These are phyloP conservation scores for Acanthurus leucopareius DNA, from an alignment of 2,797 vertebrate species.

Conservation along the genomic window DNA sequence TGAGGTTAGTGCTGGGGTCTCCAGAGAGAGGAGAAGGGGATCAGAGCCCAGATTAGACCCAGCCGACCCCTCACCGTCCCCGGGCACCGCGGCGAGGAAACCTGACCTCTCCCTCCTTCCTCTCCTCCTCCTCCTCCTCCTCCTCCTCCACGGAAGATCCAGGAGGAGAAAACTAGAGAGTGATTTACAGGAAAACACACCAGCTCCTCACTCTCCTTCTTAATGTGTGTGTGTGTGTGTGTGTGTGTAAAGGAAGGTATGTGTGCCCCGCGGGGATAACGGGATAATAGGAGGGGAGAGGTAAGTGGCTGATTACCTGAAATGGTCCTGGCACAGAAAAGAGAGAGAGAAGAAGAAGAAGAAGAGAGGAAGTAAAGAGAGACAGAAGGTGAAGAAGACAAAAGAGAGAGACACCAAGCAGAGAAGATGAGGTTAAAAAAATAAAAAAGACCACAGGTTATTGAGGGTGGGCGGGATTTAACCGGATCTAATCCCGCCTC, in stretches of 20 bases:
- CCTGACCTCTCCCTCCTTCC: constrained; percentile 40
- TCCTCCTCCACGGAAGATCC: constrained; percentile 15
- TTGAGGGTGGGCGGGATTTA: neutral
- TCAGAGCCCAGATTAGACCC: constrained; percentile 82
- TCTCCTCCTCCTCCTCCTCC: neutral
- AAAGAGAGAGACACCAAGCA: neutral
- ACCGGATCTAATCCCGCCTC: neutral
- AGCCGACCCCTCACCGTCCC: constrained; percentile 71
- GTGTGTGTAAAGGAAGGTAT: constrained; percentile 60
- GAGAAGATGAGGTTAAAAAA: too few relatives aligned
- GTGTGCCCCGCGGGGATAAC: constrained; percentile 59
- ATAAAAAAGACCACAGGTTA: neutral
- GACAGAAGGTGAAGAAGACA: neutral
- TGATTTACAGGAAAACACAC: constrained; percentile 67
- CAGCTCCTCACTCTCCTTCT: neutral
- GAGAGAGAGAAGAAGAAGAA: neutral
- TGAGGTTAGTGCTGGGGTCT: constrained; percentile 79
- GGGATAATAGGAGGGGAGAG: constrained; percentile 69
- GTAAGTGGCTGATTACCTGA: constrained; percentile 82
- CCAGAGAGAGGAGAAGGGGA: constrained; percentile 74
- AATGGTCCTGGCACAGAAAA: constrained; percentile 68
- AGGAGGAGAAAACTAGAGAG: constrained; percentile 46
- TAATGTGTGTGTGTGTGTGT: constrained; percentile 13
- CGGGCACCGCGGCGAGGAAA: constrained; percentile 65
- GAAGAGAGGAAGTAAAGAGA: constrained; percentile 5